phyloP scores from a whole-genome alignment of 2,113 vertebrate species.

The Urocynchramus pylzowi region DNA sequence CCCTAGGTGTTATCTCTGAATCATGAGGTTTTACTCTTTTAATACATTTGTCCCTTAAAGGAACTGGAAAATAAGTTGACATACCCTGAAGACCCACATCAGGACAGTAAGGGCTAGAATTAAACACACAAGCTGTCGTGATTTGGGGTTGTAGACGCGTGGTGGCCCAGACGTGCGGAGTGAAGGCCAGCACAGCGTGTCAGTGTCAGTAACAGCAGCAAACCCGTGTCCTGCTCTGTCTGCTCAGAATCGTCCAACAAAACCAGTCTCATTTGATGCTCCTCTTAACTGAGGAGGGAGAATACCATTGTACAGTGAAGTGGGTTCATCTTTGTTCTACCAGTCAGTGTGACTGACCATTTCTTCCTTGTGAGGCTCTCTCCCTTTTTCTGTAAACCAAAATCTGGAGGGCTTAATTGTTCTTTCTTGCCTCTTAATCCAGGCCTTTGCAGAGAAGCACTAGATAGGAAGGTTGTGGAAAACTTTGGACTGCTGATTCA shows the following conservation, averaged over 20 bases:
- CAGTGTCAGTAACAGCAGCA: not conserved
- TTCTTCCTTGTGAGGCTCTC: conserved; percentile 16
- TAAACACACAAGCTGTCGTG: conserved; percentile 46
- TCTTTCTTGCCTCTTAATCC: conserved; percentile 31
- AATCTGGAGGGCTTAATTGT: conserved; percentile 28
- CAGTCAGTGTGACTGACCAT: conserved; percentile 21
- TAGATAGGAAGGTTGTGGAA: not conserved
- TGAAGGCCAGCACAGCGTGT: not conserved
- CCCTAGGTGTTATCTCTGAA: not conserved
- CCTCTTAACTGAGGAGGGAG: not conserved
- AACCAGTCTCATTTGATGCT: not conserved
- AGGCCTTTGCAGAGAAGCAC: conserved; percentile 20
- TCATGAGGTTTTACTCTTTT: not conserved
- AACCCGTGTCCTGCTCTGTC: not conserved
- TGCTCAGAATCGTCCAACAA: not conserved
- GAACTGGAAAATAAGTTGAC: not conserved
- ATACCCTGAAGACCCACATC: conserved; percentile 29
- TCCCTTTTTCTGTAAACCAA: conserved; percentile 2
- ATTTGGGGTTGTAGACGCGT: not conserved
- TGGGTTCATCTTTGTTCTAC: conserved; percentile 25
- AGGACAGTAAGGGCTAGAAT: conserved; percentile 65
- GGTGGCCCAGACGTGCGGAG: not conserved
- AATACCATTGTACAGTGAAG: not conserved
- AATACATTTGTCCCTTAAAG: not conserved
- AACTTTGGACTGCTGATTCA: conserved; percentile 25